Base-by-base conservation (phyloP, 2,113 vertebrate species). In the Eublepharis macularius region DNA sequence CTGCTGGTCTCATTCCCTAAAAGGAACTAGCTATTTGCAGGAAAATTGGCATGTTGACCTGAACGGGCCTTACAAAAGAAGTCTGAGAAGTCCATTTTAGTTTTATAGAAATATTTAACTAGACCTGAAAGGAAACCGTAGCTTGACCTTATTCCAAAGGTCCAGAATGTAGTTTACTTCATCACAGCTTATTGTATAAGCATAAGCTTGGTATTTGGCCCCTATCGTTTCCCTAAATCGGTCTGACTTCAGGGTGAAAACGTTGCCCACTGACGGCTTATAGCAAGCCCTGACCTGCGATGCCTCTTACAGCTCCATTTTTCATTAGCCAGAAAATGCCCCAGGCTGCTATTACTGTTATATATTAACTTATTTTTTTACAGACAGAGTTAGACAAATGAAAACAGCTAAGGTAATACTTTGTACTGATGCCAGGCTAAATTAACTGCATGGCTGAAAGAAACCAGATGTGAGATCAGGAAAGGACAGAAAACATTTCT, bases 351-450 rank as follows among this genome's bases (percentile, higher is more conserved):
- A 12, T 65, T 92, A 47, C 29, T 83, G 86, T 82, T 91, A 81
- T 60, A 87, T 90, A 85, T 94, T 95, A 94, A 93, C 79, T 88
- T 91, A 1, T 1, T 16, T 87, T 96, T 91, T 86, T 84, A 68
- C 34, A 57, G 74, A 74, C 88, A 66, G 90, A 76, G 76, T 76
- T 74, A 76, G 83, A 76, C 86, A 43, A 76, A 83, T 76, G 63
- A 72, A 92, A 87, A 76, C 68, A 73, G 29, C 29, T 49, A 80
- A 82, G 78, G n/a, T 29, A 72, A 29, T 87, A 69, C 10, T 41
- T 74, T 4, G 81, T 92, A 85, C 51, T 82, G 45, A 87, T 49
- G 78, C 49, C 36, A 6, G 80, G 70, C 86, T 84, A 51, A 78
- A 75, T 80, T 84, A 77, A 36, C 87, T 86, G 26, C 21, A 81